Evolutionary conservation across 2,797 vertebrate genomes (phyloP).

Genomic region (Bovichtus diacanthus): DNA sequence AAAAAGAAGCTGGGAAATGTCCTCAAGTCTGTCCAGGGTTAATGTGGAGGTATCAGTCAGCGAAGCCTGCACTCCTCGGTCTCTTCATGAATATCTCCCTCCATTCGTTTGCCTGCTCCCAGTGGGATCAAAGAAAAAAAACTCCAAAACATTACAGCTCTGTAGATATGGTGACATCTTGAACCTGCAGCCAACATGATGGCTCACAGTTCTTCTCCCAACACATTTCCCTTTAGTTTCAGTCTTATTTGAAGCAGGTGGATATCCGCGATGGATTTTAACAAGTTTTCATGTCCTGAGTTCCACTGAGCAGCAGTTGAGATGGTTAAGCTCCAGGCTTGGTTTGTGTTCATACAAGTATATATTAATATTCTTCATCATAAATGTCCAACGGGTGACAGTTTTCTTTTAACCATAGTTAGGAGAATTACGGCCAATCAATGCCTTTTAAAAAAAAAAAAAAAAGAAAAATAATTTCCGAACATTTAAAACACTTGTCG

Average conservation of each 20-base stretch:
- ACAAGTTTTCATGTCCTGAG: constrained; percentile 94
- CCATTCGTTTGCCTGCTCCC: constrained; percentile 31
- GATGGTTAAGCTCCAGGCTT: constrained; percentile 94
- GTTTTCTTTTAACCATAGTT: constrained; percentile 75
- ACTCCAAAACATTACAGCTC: constrained; percentile 52
- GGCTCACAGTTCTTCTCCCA: constrained; percentile 48
- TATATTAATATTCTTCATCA: constrained; percentile 88
- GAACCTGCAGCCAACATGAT: constrained; percentile 54
- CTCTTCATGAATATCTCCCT: constrained; percentile 38
- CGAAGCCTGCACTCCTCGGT: constrained; percentile 40
- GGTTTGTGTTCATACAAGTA: constrained; percentile 81
- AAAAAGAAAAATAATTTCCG: constrained; percentile 21
- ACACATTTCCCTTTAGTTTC: constrained; percentile 65
- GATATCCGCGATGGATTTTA: constrained; percentile 72
- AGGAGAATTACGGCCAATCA: constrained; percentile 87
- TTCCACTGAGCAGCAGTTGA: constrained; percentile 97
- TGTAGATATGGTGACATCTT: constrained; percentile 79
- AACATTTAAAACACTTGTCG: constrained; percentile 87
- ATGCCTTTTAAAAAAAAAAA: constrained; percentile 51
- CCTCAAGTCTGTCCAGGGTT: constrained; percentile 87
- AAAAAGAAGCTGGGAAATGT: constrained; percentile 69
- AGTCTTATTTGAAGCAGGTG: constrained; percentile 61
- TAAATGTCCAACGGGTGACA: constrained; percentile 86
- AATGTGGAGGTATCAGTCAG: constrained; percentile 73
- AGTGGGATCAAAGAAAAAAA: constrained; percentile 36